A percentile compares a stretch with the other conserved stretches of the same genome.
Conservation (phyloP, 2,113 vertebrate genomes). For the Paratilapia polleni region DNA sequence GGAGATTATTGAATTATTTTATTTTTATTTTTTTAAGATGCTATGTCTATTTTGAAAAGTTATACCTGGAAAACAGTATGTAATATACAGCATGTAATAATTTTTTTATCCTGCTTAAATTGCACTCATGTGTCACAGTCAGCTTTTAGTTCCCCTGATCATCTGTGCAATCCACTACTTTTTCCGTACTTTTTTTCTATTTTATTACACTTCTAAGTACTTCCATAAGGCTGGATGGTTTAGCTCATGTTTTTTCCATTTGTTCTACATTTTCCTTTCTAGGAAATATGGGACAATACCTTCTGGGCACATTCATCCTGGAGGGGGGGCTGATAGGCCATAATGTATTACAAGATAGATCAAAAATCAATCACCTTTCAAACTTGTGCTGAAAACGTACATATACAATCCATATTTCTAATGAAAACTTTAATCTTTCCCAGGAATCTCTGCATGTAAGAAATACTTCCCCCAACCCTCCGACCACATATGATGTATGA, state of each 20-base stretch:
- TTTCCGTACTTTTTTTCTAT: background rate
- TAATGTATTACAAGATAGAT: conserved; percentile 34
- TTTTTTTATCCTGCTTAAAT: background rate
- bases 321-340: conserved; percentile 8
- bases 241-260: background rate
- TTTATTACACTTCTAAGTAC: conserved; percentile 3
- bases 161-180: background rate
- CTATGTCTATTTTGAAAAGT: fast-evolving
- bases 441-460: conserved; percentile 6
- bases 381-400: conserved; percentile 21
- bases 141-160: background rate
- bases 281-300: conserved; percentile 22
- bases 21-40: background rate
- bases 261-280: conserved; percentile 29
- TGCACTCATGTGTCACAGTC: background rate
- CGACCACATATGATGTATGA: conserved; percentile 8
- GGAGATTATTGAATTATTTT: no score
- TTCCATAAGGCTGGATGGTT: background rate
- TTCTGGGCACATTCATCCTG: conserved; percentile 3
- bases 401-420: conserved; percentile 6
- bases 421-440: conserved; percentile 34
- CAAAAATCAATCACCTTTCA: conserved; percentile 38
- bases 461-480: background rate
- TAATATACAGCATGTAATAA: background rate
- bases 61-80: background rate